These are phyloP conservation scores for Sapayoa aenigma DNA, from an alignment of 2,113 vertebrate species.

Conservation along the genomic window DNA sequence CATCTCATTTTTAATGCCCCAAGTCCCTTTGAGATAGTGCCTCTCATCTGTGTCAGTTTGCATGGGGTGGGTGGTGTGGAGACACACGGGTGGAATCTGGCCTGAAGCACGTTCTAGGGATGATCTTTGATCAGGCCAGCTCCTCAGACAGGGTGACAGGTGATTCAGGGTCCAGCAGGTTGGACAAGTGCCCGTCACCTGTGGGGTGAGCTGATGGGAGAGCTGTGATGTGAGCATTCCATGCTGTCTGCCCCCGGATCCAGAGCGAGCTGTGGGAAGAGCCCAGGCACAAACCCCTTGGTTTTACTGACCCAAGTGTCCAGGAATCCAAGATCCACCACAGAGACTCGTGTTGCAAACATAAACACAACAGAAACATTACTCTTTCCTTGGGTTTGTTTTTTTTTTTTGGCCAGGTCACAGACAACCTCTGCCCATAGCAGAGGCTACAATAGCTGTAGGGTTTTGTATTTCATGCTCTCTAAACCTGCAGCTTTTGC, in stretches of 20 bases:
- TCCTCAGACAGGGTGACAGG: not conserved
- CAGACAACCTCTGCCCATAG: fast-evolving
- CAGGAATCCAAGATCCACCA: not conserved
- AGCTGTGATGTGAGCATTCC: not conserved
- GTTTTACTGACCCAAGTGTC: not conserved
- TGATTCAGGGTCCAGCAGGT: not conserved
- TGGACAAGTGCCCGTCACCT: not conserved
- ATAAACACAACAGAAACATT: not conserved
- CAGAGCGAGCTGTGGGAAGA: not conserved
- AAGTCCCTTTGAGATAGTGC: not conserved
- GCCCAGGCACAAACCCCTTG: not conserved
- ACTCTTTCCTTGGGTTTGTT: not conserved
- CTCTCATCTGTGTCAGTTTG: not conserved
- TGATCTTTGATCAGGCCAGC: not conserved
- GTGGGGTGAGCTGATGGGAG: not conserved
- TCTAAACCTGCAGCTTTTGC: not conserved
- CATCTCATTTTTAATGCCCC: not conserved
- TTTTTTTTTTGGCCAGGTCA: not conserved
- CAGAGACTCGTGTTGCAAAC: not conserved
- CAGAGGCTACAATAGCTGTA: not conserved
- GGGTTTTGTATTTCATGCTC: not conserved
- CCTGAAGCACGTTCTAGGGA: fast-evolving
- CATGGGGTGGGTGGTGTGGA: not conserved
- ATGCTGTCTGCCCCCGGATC: not conserved
- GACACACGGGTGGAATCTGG: not conserved